Evolutionary conservation across 2,888 invertebrate genomes (phyloP).

Genomic region (Carcina quercana): DNA sequence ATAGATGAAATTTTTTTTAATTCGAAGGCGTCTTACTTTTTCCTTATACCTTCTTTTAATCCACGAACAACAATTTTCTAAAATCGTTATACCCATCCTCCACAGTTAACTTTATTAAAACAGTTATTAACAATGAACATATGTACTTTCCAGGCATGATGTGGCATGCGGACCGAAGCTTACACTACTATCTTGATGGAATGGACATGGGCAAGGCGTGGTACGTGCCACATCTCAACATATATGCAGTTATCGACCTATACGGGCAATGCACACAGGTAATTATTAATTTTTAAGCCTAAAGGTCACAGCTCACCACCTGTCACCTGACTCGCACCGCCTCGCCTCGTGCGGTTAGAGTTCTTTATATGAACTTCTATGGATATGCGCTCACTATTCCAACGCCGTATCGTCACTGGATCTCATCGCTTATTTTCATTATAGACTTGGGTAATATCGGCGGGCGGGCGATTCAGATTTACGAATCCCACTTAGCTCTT

Average conservation of each 20-base stretch:
- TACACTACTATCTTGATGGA: conserved; percentile 91
- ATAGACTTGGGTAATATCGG: neutral
- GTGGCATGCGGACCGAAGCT: conserved; percentile 86
- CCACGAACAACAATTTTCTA: no score
- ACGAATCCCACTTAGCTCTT: no score
- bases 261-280: conserved; percentile 97
- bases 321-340: conserved; percentile 1
- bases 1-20: no score
- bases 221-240: conserved; percentile 82
- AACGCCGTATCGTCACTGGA: neutral
- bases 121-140: no score
- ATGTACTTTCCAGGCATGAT: conserved; percentile 87
- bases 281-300: neutral
- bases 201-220: conserved; percentile 91
- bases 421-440: neutral
- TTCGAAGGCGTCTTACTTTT: no score
- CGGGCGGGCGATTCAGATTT: neutral
- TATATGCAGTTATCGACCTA: conserved; percentile 95
- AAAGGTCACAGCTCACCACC: neutral
- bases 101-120: no score
- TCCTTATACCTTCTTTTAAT: no score
- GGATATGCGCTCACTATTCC: conserved; percentile 5
- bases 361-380: conserved; percentile 5
- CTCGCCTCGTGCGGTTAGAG: conserved; percentile 6
- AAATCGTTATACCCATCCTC: no score